phyloP scores from a whole-genome alignment of 2,797 vertebrate species.

The Channallabes apus region DNA sequence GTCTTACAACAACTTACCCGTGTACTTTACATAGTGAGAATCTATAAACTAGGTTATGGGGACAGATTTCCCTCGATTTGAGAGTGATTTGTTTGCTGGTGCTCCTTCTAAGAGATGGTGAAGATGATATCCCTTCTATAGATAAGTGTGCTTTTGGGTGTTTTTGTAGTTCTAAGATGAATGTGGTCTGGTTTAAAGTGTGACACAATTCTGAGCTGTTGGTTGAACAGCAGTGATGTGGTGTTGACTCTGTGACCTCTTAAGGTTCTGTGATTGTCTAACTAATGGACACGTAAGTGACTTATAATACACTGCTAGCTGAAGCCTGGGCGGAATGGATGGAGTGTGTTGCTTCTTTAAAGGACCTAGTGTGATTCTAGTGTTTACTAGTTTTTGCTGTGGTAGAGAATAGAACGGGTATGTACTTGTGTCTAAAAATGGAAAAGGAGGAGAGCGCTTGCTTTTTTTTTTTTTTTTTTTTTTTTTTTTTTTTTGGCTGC shows the following conservation, averaged over 20 bases:
- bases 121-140: background rate
- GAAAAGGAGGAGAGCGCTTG: background rate
- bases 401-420: constrained; percentile 10
- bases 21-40: background rate
- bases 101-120: background rate
- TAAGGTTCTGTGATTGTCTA: constrained; percentile 11
- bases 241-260: constrained; percentile 20
- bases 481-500: background rate
- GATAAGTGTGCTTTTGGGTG: background rate
- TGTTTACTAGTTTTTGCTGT: constrained; percentile 37
- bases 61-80: background rate
- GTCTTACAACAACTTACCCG: constrained; percentile 1
- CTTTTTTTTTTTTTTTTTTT: background rate
- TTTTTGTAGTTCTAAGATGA: background rate
- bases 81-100: background rate
- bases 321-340: background rate
- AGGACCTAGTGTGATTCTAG: background rate
- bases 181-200: background rate
- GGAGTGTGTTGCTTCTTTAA: constrained; percentile 22
- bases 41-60: background rate
- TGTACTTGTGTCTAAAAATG: constrained; percentile 7
- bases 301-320: constrained; percentile 5
- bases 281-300: constrained; percentile 31
- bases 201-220: background rate
- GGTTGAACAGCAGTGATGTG: constrained; percentile 20